Base-by-base conservation (phyloP, 2,797 vertebrate genomes). In the Coracias cyanogaster region DNA sequence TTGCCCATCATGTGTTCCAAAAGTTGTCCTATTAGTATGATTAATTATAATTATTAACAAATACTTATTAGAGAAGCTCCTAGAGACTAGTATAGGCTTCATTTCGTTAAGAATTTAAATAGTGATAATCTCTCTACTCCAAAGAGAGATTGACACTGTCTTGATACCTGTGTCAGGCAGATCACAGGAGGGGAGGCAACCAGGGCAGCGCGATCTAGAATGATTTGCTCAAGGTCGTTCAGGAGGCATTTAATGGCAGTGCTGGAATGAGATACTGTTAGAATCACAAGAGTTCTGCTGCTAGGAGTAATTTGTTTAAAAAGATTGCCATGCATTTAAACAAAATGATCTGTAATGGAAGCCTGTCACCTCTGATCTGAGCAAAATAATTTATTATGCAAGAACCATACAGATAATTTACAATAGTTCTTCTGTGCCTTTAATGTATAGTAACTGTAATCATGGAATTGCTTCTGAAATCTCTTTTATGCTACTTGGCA, bases 381-480 rank as follows among this genome's bases (percentile, higher is more conserved):
- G 84, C 72, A 91, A 66, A 87, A 65, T 82, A 92, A 96, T 97
- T 95, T 95, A 97, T 94, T 97, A 82, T 96, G 80, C 85, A 91
- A 93, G 60, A 96, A 85, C 83, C 82, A 71, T 90, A 74, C 39
- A 89, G 73, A 84, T 96, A 90, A 96, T 87, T 95, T 95, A 91
- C 92, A 96, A 90, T 89, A 77, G 67, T 90, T 73, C 67, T 96
- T 93, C 82, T 93, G 65, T 95, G 76, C 49, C 67, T 95, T 96
- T 96, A 96, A 95, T 82, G 41, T 86, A 94, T 78, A 92, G 90
- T 92, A 97, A 86, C 92, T 95, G 31, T 93, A 96, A 94, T 96
- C 87, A 95, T 39, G 41, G 92, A 94, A 96, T 97, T 97, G 95
- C 85, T 96, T 96, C 81, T 93, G 85, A 96, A 93, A 86, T 96